A percentile compares a stretch with the other conserved stretches of the same genome.
Evolutionary conservation across 2,888 invertebrate genomes (phyloP).

Genomic region (Lapara coniferarum): DNA sequence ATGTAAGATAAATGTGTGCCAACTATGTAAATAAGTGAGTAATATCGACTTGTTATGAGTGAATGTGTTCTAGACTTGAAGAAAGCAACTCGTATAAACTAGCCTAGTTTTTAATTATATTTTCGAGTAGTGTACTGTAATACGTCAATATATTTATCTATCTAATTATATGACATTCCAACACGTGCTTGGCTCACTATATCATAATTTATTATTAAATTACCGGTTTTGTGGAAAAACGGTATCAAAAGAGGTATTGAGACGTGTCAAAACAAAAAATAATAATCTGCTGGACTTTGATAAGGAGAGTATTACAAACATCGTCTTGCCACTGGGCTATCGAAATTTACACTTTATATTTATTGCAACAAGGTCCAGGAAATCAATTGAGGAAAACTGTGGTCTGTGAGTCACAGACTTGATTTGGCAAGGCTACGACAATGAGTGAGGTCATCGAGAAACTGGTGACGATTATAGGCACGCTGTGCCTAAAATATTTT

Average conservation of each 20-base stretch:
- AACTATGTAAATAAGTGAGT: too few relatives aligned
- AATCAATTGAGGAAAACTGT: background rate
- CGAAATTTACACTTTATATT: background rate
- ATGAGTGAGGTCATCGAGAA: constrained; percentile 32
- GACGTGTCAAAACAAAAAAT: background rate
- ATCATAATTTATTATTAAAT: background rate
- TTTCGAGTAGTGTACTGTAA: too few relatives aligned
- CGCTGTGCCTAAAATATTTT: background rate
- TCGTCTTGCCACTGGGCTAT: background rate
- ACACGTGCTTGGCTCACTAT: too few relatives aligned
- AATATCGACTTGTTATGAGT: too few relatives aligned
- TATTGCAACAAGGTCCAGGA: background rate
- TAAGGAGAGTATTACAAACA: constrained; percentile 7
- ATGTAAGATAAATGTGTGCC: too few relatives aligned
- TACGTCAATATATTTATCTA: too few relatives aligned
- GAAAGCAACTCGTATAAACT: too few relatives aligned
- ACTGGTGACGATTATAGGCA: background rate
- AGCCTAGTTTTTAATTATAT: too few relatives aligned
- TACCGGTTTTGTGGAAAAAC: too few relatives aligned
- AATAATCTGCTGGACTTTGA: background rate
- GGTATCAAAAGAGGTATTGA: background rate
- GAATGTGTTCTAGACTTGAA: too few relatives aligned
- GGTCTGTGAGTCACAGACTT: constrained; percentile 38
- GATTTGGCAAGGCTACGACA: constrained; percentile 32
- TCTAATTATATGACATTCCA: too few relatives aligned